These are phyloP conservation scores for Selene dorsalis DNA, from an alignment of 2,797 vertebrate genomes.

Conservation along the genomic window DNA sequence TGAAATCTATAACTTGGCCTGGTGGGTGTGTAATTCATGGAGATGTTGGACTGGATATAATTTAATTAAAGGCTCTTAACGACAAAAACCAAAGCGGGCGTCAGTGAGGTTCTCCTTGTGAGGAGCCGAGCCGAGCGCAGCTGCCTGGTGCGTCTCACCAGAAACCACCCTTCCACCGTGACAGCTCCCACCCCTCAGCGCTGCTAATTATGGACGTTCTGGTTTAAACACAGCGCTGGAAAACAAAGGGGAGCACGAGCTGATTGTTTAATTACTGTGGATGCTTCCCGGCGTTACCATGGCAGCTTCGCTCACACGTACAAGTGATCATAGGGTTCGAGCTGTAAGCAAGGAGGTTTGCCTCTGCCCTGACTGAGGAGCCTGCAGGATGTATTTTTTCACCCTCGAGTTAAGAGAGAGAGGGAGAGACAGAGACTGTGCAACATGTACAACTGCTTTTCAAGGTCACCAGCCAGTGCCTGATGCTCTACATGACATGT, in stretches of 20 bases:
- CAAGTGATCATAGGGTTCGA: conserved; percentile 78
- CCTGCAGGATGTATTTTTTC: conserved; percentile 4
- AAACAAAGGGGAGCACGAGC: conserved; percentile 84
- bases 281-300: conserved; percentile 83
- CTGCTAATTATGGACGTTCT: conserved; percentile 87
- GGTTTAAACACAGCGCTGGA: conserved; percentile 80
- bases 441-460: conserved; percentile 31
- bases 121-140: conserved; percentile 71
- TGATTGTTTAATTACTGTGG: conserved; percentile 91
- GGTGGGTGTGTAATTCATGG: conserved; percentile 65
- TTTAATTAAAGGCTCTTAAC: conserved; percentile 52
- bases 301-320: conserved; percentile 81
- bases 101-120: conserved; percentile 65
- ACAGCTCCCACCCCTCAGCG: conserved; percentile 81
- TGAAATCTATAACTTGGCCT: conserved; percentile 47
- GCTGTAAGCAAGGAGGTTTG: conserved; percentile 35
- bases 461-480: conserved; percentile 62
- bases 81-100: conserved; percentile 63
- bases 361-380: conserved; percentile 33
- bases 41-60: conserved; percentile 44
- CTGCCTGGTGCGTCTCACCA: conserved; percentile 67
- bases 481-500: conserved; percentile 43
- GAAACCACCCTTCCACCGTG: conserved; percentile 65
- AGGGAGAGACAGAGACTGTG: not conserved
- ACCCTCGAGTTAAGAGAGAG: not conserved